Conservation (phyloP, 2,888 invertebrate species). For the Fissipunctia ypsillon region DNA sequence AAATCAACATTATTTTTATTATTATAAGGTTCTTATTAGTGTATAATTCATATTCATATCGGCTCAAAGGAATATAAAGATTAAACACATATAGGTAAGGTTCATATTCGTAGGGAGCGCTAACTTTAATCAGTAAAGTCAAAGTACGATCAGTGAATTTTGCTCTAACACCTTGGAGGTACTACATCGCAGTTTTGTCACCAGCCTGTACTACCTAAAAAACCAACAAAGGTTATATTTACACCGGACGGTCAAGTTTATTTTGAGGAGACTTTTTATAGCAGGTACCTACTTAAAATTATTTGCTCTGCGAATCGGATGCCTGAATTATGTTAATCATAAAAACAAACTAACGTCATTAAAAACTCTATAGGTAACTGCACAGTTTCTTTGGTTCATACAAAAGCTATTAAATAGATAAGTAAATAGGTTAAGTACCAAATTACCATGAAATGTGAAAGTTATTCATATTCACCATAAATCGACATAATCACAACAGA, state of each 20-base stretch:
- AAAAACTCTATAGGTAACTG: not conserved
- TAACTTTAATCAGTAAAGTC: not conserved
- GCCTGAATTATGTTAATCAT: not conserved
- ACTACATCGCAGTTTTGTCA: not conserved
- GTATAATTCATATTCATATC: too few relatives aligned
- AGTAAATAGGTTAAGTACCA: not conserved
- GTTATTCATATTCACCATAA: not conserved
- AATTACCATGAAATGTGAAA: not conserved
- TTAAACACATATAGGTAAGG: too few relatives aligned
- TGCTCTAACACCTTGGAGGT: constrained; percentile 9
- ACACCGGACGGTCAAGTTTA: constrained; percentile 15
- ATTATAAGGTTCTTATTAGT: too few relatives aligned
- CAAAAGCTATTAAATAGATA: not conserved
- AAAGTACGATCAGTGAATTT: not conserved
- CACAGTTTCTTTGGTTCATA: not conserved
- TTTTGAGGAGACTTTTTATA: constrained; percentile 8
- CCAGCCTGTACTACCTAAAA: not conserved
- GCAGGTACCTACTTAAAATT: too few relatives aligned
- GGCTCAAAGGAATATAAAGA: too few relatives aligned
- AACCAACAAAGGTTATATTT: constrained; percentile 29
- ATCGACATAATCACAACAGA: not conserved
- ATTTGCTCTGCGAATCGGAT: not conserved
- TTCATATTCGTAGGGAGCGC: too few relatives aligned
- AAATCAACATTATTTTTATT: too few relatives aligned
- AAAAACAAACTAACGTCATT: not conserved